phyloP scores from a whole-genome alignment of 2,797 vertebrate species.

The Sebastes diploproa region DNA sequence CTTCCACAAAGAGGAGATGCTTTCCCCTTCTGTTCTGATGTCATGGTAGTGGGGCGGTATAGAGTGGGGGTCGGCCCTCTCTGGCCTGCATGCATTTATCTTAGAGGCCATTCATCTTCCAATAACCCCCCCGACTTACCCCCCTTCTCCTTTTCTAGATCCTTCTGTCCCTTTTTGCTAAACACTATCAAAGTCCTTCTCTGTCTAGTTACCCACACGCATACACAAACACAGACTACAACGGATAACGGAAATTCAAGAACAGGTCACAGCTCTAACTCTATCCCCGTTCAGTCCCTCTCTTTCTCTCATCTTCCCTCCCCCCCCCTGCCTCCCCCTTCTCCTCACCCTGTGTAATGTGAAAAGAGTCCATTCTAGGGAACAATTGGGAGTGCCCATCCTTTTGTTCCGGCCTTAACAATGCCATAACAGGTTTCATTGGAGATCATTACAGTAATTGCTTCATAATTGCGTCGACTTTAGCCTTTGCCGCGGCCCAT shows the following conservation, averaged over 20 bases:
- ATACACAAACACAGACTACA: slow-evolving; percentile 28
- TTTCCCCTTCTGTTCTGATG: slow-evolving; percentile 99
- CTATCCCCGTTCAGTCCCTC: slow-evolving; percentile 14
- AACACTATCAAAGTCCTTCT: slow-evolving; percentile 87
- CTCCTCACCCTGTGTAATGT: slow-evolving; percentile 42
- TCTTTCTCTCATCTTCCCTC: slow-evolving; percentile 11
- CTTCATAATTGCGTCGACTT: slow-evolving; percentile 74
- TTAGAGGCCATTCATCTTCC: slow-evolving; percentile 93
- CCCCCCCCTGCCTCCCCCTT: not conserved
- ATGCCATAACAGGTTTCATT: slow-evolving; percentile 67
- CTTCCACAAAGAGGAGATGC: slow-evolving; percentile 97
- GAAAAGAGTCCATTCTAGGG: slow-evolving; percentile 52
- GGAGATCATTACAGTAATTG: slow-evolving; percentile 78
- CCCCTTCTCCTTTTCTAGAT: slow-evolving; percentile 70
- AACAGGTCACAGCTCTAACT: slow-evolving; percentile 39
- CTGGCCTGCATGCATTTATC: slow-evolving; percentile 93
- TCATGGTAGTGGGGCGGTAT: slow-evolving; percentile 97
- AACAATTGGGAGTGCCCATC: slow-evolving; percentile 55
- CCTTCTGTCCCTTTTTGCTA: slow-evolving; percentile 83
- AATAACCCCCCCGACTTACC: slow-evolving; percentile 63
- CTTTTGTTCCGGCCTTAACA: slow-evolving; percentile 67
- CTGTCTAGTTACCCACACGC: slow-evolving; percentile 73
- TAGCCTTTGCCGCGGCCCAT: slow-evolving; percentile 65
- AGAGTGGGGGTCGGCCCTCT: slow-evolving; percentile 81
- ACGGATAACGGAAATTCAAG: slow-evolving; percentile 35